Base-by-base conservation (phyloP, 2,113 vertebrate genomes). In the Peromyscus maniculatus region DNA sequence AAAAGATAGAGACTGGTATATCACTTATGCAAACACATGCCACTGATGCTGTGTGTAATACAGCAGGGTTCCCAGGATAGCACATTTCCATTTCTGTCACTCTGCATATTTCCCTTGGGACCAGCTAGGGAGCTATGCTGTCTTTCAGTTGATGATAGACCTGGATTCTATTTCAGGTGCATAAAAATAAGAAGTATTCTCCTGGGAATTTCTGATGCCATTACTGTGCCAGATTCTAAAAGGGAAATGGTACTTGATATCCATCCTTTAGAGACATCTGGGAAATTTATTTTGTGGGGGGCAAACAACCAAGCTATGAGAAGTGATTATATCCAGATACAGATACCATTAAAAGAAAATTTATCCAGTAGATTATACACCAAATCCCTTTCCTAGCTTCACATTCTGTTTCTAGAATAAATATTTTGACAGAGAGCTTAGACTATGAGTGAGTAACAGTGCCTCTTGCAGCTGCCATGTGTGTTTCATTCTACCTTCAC, bases 21-120 rank as follows among this genome's bases (percentile, higher is more conserved):
- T 97, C 59, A 72, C 80, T 91, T 95, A 94, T 93, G 96, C 96
- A 96, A 91, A 91, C 93, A 88, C 36, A 93, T 92, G 79, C 94
- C 83, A 74, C 33, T 36, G 79, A 80, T 75, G 83, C 87, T 62
- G 78, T 66, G 91, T 97, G 19, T 75, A 89, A 77, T 94, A 72
- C 22, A 84, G 91, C 87, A 93, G 43, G 21, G 59, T 89, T 96
- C 94, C 91, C 67, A 72, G 92, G 93, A 82, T 96, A 95, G 91
- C 59, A n/a, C 66, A 92, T 97, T 96, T 97, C 95, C 96, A 93
- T 97, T 97, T 97, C 95, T 97, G 86, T 93, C 84, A 96, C 97
- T 97, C 84, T 95, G 91, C 69, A 95, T 98, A 97, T 97, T 98
- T 97, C 98, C 96, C 97, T 78, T 75, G 94, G 75, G 98, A 72